These are phyloP conservation scores for Garra rufa DNA, from an alignment of 2,113 vertebrate genomes.

Conservation along the genomic window DNA sequence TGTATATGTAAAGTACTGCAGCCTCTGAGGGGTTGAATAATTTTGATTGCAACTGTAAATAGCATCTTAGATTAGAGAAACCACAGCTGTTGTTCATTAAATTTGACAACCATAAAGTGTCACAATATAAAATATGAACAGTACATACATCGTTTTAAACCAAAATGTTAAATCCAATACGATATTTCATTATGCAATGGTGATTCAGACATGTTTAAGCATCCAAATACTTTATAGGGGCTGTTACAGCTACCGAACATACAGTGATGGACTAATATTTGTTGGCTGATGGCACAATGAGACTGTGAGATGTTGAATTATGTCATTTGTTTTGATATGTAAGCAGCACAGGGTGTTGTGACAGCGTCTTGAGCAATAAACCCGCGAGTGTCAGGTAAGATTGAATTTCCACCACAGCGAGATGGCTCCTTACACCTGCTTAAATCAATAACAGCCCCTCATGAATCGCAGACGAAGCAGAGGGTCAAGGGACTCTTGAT, in stretches of 20 bases:
- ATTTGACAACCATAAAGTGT: neutral
- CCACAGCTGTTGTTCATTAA: neutral
- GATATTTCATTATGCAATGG: neutral
- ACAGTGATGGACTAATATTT: neutral
- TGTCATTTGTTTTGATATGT: constrained; percentile 54
- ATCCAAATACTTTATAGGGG: neutral
- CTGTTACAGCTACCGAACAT: neutral
- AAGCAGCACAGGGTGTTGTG: constrained; percentile 55
- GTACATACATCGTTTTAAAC: too few relatives aligned
- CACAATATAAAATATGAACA: neutral
- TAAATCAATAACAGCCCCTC: constrained; percentile 75
- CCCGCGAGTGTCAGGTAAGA: constrained; percentile 66
- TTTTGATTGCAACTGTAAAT: too few relatives aligned
- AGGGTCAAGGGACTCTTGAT: constrained; percentile 66
- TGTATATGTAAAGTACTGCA: too few relatives aligned
- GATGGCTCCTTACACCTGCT: constrained; percentile 71
- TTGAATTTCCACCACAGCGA: constrained; percentile 65
- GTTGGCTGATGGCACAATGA: neutral
- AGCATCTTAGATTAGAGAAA: neutral
- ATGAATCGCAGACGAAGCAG: constrained; percentile 67
- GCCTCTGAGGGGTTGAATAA: too few relatives aligned
- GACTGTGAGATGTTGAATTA: constrained; percentile 59
- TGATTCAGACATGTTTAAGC: neutral
- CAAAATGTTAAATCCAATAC: too few relatives aligned
- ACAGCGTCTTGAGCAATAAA: constrained; percentile 61